Percentiles rank a stretch among this genome's conserved stretches.
Evolutionary conservation across 2,888 invertebrate species (phyloP).

Genomic region (Byasa hedistus): DNA sequence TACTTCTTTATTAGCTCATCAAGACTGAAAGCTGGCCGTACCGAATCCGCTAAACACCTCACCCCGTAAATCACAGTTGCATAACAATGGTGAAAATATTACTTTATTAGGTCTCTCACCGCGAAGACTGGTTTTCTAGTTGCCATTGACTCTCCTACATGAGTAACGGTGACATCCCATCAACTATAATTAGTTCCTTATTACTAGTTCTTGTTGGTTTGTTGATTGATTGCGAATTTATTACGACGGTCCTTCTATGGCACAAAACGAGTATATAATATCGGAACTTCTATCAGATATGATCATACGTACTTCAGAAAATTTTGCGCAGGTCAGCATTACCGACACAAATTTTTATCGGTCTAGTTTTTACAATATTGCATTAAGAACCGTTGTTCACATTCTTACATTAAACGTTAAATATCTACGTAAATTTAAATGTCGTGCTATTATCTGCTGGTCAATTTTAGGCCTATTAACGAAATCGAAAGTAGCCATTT

Average conservation of each 20-base stretch:
- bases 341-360: no score
- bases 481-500: no score
- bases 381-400: no score
- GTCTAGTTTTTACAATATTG: no score
- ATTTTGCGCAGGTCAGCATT: no score
- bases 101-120: constrained; percentile 29
- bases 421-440: no score
- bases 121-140: constrained; percentile 31
- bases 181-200: neutral
- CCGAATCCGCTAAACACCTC: constrained; percentile 17
- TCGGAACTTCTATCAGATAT: neutral
- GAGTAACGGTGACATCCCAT: neutral
- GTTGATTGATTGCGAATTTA: neutral
- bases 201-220: neutral
- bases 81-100: constrained; percentile 44
- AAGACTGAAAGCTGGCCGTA: constrained; percentile 9
- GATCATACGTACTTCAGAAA: no score
- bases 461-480: no score
- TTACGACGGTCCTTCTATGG: no score
- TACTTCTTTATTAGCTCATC: neutral
- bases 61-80: constrained; percentile 36
- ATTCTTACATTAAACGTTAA: no score
- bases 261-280: neutral
- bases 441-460: no score
- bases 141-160: constrained; percentile 36